phyloP scores from a whole-genome alignment of 1,140 invertebrate species.

The Laodelphax striatellus region DNA sequence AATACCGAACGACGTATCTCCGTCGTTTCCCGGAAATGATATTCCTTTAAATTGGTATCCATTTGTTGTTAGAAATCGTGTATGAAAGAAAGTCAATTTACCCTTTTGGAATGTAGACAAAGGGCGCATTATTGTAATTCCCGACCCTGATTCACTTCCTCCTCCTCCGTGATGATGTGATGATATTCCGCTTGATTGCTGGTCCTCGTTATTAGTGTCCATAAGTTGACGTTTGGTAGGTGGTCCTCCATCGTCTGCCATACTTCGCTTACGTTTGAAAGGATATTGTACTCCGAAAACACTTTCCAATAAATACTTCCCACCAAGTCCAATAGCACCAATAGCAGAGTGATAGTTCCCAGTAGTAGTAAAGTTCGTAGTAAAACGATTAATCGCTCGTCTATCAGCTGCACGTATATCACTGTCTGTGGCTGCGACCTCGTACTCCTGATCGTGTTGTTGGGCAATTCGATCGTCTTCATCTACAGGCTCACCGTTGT shows the following conservation, averaged over 20 bases:
- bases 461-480: neutral
- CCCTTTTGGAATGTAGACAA: neutral
- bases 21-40: neutral
- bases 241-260: neutral
- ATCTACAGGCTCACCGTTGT: neutral
- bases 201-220: neutral
- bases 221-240: neutral
- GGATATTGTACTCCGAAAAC: neutral
- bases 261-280: neutral
- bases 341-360: slow-evolving; percentile 2
- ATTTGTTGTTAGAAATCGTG: neutral
- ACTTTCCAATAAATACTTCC: neutral
- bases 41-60: neutral
- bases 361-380: neutral
- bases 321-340: neutral
- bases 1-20: too few species aligned
- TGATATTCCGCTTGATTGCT: neutral
- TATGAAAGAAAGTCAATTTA: neutral
- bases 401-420: neutral
- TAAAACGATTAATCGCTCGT: neutral
- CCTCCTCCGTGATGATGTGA: neutral
- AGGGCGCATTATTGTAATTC: neutral
- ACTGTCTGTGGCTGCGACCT: neutral
- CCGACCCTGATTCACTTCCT: neutral
- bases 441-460: neutral